Percentiles rank a stretch among this genome's conserved stretches.
Conservation (phyloP, 2,113 vertebrate species). For the Nothobranchius kuhntae region DNA sequence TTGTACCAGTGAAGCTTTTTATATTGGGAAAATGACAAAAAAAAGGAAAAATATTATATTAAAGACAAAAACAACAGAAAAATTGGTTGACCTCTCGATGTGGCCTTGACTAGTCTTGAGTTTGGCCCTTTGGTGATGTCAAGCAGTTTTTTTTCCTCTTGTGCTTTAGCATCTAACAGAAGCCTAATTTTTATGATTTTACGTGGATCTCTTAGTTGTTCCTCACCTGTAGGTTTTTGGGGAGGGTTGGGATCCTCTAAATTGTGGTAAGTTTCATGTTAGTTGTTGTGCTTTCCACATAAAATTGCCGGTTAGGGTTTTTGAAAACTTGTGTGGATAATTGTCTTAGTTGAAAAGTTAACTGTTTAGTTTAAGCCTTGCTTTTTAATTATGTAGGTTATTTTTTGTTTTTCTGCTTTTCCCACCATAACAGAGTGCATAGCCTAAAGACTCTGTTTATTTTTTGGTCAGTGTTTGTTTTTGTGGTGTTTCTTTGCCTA, state of each 20-base stretch:
- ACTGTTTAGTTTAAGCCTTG: constrained; percentile 90
- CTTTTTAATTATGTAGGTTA: constrained; percentile 95
- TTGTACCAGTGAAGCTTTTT: constrained; percentile 99
- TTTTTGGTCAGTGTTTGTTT: constrained; percentile 98
- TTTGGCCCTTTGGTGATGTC: constrained; percentile 89
- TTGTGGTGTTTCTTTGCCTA: constrained; percentile 99
- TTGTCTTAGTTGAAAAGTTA: constrained; percentile 93
- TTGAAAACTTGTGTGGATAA: constrained; percentile 95
- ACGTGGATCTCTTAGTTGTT: constrained; percentile 83
- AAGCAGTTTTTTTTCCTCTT: constrained; percentile 81
- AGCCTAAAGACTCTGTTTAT: constrained; percentile 89
- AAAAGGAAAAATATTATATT: constrained; percentile 77
- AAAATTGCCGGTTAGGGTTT: constrained; percentile 88
- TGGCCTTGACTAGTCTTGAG: constrained; percentile 87
- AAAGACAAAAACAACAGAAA: constrained; percentile 83
- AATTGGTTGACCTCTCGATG: constrained; percentile 91
- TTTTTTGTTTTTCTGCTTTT: constrained; percentile 86
- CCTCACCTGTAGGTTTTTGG: constrained; percentile 55
- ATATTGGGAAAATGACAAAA: constrained; percentile 88
- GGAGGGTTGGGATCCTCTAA: constrained; percentile 82
- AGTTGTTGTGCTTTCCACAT: constrained; percentile 94
- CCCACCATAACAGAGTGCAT: constrained; percentile 93
- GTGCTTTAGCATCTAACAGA: constrained; percentile 76
- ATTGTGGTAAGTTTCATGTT: constrained; percentile 96
- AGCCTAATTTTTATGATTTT: constrained; percentile 74